Evolutionary conservation across 2,113 vertebrate species (phyloP).

Genomic region (Chlorodrepanis virens): DNA sequence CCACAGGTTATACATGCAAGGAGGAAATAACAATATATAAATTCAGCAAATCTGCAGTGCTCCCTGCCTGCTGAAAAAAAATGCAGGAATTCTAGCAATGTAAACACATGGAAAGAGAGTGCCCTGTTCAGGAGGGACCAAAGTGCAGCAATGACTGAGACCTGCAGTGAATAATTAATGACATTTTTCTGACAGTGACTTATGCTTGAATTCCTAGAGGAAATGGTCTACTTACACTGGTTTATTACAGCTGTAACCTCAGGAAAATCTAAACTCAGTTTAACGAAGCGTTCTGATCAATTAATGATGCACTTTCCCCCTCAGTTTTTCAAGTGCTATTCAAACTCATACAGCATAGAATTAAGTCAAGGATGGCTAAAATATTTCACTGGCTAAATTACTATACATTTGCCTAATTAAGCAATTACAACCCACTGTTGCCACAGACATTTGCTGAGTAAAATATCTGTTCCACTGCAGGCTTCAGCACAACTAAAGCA

Average conservation of each 20-base stretch:
- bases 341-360: background rate
- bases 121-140: background rate
- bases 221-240: background rate
- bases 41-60: background rate
- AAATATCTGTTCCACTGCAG: background rate
- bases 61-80: background rate
- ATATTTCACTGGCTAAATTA: background rate
- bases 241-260: background rate
- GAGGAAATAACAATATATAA: background rate
- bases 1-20: background rate
- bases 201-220: background rate
- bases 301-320: background rate
- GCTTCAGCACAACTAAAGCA: background rate
- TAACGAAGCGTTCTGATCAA: background rate
- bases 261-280: background rate
- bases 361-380: background rate
- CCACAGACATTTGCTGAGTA: slow-evolving; percentile 32
- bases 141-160: background rate
- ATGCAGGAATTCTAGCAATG: background rate
- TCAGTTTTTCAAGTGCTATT: background rate
- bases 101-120: background rate
- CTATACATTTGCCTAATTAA: slow-evolving; percentile 21
- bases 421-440: slow-evolving; percentile 27
- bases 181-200: background rate
- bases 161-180: background rate